phyloP scores from a whole-genome alignment of 2,797 vertebrate genomes.

The Enteromius argenteus region DNA sequence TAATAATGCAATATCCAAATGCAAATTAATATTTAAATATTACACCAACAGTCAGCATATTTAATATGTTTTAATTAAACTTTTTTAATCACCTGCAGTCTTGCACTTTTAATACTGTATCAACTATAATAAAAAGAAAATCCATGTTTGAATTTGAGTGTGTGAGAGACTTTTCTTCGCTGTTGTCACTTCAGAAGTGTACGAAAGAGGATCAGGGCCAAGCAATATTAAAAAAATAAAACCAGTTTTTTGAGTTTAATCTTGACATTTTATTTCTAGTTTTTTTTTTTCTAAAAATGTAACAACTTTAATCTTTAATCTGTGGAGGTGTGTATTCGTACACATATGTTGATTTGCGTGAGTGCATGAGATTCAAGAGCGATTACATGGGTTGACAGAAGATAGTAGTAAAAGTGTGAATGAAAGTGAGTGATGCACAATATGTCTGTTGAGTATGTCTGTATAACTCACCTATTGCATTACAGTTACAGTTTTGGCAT shows the following conservation, averaged over 20 bases:
- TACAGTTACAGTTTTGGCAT: constrained; percentile 88
- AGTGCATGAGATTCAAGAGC: neutral
- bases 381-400: neutral
- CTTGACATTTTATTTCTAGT: no score
- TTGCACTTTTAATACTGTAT: neutral
- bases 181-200: neutral
- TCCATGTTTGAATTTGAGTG: constrained; percentile 3
- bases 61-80: neutral
- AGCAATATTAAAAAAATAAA: no score
- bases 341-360: neutral
- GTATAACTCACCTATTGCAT: constrained; percentile 78
- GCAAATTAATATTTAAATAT: constrained; percentile 21
- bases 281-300: no score
- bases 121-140: neutral
- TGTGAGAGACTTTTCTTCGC: neutral
- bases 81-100: neutral
- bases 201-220: no score
- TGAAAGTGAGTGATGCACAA: neutral
- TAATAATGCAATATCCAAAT: neutral
- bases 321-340: neutral
- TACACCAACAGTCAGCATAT: neutral
- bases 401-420: neutral
- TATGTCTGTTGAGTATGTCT: neutral
- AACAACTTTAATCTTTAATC: no score
- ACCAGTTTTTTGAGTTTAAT: no score